phyloP scores from a whole-genome alignment of 2,113 vertebrate genomes.

The Cyanistes caeruleus region DNA sequence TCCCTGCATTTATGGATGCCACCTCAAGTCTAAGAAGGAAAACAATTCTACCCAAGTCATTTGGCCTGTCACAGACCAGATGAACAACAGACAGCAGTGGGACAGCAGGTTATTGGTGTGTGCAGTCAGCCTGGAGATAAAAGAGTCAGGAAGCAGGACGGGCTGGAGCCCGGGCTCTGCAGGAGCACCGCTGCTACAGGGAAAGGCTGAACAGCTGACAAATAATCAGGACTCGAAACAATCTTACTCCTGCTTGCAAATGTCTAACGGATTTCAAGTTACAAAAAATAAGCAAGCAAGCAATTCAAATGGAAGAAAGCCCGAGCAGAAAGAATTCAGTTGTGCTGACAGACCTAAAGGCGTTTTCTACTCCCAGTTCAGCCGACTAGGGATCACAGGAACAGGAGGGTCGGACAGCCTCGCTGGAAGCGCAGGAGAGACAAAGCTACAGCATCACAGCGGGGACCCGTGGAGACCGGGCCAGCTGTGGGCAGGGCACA shows the following conservation, averaged over 20 bases:
- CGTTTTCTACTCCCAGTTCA: background rate
- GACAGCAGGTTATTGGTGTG: background rate
- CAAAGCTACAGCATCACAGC: background rate
- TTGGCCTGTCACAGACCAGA: background rate
- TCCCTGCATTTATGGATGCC: background rate
- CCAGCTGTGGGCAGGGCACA: background rate
- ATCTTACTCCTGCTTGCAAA: background rate
- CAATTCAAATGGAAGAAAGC: background rate
- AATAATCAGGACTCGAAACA: rapidly evolving
- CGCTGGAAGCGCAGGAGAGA: background rate
- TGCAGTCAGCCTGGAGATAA: background rate
- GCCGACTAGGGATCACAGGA: rapidly evolving
- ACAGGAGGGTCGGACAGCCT: background rate
- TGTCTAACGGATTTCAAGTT: rapidly evolving
- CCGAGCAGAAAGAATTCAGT: background rate
- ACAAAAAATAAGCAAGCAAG: rapidly evolving
- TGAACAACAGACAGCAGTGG: background rate
- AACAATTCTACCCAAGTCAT: too few relatives aligned
- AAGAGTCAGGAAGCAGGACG: background rate
- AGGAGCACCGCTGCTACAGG: background rate
- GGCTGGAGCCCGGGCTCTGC: background rate
- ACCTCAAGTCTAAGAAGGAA: background rate
- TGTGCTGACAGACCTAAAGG: background rate
- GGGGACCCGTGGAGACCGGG: background rate
- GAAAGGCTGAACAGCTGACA: background rate